Conservation (phyloP, 1,140 invertebrate species). For the Pseudomyrmex dendroicus region DNA sequence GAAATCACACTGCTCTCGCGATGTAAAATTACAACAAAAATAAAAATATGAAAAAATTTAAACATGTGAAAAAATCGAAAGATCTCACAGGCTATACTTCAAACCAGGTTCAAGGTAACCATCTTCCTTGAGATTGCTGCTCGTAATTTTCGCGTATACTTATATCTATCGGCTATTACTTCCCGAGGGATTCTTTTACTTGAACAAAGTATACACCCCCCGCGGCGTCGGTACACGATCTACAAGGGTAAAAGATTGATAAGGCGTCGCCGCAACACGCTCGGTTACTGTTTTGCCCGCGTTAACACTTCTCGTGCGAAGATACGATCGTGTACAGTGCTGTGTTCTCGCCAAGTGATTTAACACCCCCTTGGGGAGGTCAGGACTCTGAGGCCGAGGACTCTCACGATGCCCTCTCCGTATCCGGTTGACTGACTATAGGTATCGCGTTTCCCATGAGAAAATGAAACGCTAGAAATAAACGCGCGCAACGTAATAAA, state of each 20-base stretch:
- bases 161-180: slow-evolving; percentile 4
- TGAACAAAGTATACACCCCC: slow-evolving; percentile 5
- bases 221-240: slow-evolving; percentile 25
- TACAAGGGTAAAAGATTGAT: slow-evolving; percentile 48
- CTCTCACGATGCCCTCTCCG: slow-evolving; percentile 24
- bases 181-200: background rate
- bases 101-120: slow-evolving; percentile 12
- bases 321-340: slow-evolving; percentile 38
- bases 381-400: slow-evolving; percentile 20
- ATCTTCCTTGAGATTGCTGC: background rate
- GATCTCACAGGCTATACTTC: background rate
- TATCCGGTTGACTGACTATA: slow-evolving; percentile 32
- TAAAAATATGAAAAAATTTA: too few relatives aligned
- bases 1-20: slow-evolving; percentile 23
- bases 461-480: background rate
- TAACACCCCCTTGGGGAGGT: slow-evolving; percentile 20
- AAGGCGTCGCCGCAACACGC: slow-evolving; percentile 38
- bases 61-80: background rate
- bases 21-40: background rate
- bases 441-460: slow-evolving; percentile 8
- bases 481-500: background rate
- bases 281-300: slow-evolving; percentile 24
- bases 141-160: background rate
- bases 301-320: slow-evolving; percentile 42
- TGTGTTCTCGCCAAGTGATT: slow-evolving; percentile 40